Evolutionary conservation across 2,888 invertebrate species (phyloP).

Genomic region (Ceratothoa steindachneri): DNA sequence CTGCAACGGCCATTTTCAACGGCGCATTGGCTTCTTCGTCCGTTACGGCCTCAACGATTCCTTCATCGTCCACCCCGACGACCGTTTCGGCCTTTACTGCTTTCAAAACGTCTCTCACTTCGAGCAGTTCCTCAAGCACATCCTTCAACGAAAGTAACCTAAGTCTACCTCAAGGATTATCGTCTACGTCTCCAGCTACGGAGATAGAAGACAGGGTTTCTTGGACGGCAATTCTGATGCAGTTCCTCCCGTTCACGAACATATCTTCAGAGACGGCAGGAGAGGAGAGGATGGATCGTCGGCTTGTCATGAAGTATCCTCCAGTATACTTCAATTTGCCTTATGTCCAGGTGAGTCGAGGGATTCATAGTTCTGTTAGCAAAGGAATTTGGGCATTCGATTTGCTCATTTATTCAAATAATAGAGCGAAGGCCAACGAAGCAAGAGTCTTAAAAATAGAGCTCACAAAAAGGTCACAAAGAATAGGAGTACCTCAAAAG

Average conservation of each 20-base stretch:
- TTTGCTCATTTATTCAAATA: no score
- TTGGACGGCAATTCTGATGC: neutral
- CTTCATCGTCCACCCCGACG: neutral
- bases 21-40: neutral
- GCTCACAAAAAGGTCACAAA: no score
- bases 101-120: neutral
- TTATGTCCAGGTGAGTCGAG: no score
- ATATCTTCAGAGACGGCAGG: neutral
- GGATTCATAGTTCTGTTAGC: no score
- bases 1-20: neutral
- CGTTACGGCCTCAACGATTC: neutral
- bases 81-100: neutral
- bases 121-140: neutral
- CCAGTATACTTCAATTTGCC: no score
- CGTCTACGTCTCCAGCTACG: neutral
- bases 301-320: no score
- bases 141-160: neutral
- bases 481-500: no score
- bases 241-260: neutral
- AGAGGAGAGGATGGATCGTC: no score
- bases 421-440: no score
- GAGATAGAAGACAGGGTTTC: neutral
- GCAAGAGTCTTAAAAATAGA: no score
- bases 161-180: neutral
- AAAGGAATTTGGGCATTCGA: no score